Evolutionary conservation across 2,113 vertebrate species (phyloP).

Genomic region (Ptilonorhynchus violaceus): DNA sequence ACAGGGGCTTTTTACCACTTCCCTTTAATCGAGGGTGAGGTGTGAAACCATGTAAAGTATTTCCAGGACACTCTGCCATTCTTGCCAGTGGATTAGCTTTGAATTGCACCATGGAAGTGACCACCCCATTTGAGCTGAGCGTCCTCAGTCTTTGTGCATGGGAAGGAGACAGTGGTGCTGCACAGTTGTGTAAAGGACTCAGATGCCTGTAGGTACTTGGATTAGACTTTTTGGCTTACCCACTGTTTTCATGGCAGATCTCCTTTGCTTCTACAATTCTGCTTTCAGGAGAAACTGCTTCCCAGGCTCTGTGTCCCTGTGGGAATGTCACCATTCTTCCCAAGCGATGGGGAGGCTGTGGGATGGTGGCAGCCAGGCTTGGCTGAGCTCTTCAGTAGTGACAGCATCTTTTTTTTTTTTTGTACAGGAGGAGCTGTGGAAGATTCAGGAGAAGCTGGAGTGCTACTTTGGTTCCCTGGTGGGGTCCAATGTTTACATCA

Average conservation of each 20-base stretch:
- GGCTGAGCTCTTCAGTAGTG: not conserved
- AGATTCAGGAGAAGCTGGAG: constrained; percentile 90
- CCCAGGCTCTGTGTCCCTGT: not conserved
- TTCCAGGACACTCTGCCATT: not conserved
- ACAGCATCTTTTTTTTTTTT: not conserved
- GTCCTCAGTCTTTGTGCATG: not conserved
- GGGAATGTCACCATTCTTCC: not conserved
- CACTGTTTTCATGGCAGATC: not conserved
- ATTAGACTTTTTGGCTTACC: not conserved
- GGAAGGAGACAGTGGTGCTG: not conserved
- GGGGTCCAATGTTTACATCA: constrained; percentile 92
- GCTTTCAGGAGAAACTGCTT: not conserved
- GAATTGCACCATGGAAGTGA: not conserved
- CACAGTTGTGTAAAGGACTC: not conserved
- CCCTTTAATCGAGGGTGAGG: not conserved
- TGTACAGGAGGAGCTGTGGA: constrained; percentile 87
- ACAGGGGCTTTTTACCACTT: not conserved
- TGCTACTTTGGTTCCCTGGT: constrained; percentile 90
- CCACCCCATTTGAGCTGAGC: not conserved
- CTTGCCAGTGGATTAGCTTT: not conserved
- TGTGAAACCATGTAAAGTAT: not conserved
- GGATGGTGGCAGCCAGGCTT: not conserved
- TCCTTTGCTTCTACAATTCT: not conserved
- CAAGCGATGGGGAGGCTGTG: not conserved
- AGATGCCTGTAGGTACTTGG: not conserved